Evolutionary conservation across 1,140 invertebrate genomes (phyloP).

Genomic region (Bombyx mori): ASM3026992v2 NC_085129.1:6379001-6379500

Average conservation of each 20-base stretch:
- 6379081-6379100: no score
- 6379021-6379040: no score
- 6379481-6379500: conserved; percentile 17
- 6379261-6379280: conserved; percentile 50
- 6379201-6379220: not conserved
- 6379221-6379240: conserved; percentile 32
- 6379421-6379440: conserved; percentile 58
- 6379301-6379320: conserved; percentile 15
- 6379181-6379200: not conserved
- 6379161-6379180: no score
- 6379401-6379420: conserved; percentile 55
- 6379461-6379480: conserved; percentile 24
- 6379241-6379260: conserved; percentile 54
- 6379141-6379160: no score
- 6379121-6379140: no score
- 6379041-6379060: no score
- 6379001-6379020: no score
- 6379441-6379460: conserved; percentile 45
- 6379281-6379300: conserved; percentile 35
- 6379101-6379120: no score
- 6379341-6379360: conserved; percentile 20
- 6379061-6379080: no score
- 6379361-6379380: conserved; percentile 29
- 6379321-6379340: conserved; percentile 24
- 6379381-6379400: conserved; percentile 54